phyloP scores from a whole-genome alignment of 2,113 vertebrate species.

The Polypterus bichir region DNA sequence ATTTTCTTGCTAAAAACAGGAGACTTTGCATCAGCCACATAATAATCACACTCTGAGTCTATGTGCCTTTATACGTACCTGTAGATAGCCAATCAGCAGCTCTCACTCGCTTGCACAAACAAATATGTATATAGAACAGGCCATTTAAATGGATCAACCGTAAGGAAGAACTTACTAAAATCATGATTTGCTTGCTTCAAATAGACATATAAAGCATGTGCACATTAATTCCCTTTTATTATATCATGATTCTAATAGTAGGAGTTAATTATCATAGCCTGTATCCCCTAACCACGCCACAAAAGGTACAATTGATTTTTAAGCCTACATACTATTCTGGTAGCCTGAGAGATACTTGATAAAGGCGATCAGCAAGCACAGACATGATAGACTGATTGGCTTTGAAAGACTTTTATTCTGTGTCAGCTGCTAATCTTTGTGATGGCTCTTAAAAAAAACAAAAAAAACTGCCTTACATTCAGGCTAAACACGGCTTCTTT shows the following conservation, averaged over 20 bases:
- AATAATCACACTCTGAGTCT: too few relatives aligned
- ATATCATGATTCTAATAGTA: background rate
- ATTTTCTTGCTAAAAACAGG: too few relatives aligned
- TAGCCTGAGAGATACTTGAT: background rate
- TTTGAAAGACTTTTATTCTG: constrained; percentile 9
- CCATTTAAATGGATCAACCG: background rate
- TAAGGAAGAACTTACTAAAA: background rate
- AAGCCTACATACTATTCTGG: background rate
- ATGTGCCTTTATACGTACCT: too few relatives aligned
- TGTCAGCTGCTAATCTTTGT: constrained; percentile 8
- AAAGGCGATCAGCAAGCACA: constrained; percentile 1
- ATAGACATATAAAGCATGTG: background rate
- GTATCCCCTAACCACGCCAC: background rate
- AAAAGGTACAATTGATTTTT: background rate
- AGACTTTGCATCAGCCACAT: too few relatives aligned
- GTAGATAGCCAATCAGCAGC: too few relatives aligned
- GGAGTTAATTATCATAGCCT: background rate
- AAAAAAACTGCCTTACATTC: background rate
- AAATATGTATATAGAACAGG: background rate
- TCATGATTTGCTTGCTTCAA: background rate
- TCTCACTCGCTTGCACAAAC: background rate
- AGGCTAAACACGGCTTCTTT: background rate
- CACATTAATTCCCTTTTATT: background rate
- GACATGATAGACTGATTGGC: background rate
- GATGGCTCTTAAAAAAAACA: constrained; percentile 3